These are phyloP conservation scores for Eulemur albifrons DNA, from an alignment of 2,797 vertebrate genomes.

Conservation along the genomic window DNA sequence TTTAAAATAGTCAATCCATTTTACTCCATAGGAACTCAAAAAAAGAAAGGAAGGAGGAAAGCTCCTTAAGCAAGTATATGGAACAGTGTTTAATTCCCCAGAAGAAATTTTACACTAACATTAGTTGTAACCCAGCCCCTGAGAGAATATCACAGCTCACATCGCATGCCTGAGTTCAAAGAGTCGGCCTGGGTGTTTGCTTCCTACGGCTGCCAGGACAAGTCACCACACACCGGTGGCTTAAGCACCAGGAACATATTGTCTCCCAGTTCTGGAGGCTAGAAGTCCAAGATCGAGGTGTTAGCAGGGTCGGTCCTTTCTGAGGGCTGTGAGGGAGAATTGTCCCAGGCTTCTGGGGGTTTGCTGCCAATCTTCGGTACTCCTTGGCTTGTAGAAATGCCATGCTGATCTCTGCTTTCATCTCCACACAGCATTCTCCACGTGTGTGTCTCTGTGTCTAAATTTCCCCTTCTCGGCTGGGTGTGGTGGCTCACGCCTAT, in stretches of 20 bases:
- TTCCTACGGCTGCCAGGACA: no score
- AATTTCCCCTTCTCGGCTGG: background rate
- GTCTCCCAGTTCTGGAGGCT: background rate
- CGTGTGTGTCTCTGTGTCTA: background rate
- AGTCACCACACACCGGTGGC: fast-evolving
- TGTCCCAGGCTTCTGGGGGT: no score
- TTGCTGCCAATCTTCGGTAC: background rate
- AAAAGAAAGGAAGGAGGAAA: background rate
- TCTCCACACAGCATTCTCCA: background rate
- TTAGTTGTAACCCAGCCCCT: background rate
- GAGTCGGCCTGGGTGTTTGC: background rate
- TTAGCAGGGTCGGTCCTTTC: background rate
- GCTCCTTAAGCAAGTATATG: background rate
- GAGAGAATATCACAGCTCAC: background rate
- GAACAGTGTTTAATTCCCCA: background rate
- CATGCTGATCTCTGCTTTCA: background rate
- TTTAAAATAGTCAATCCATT: background rate
- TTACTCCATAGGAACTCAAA: background rate
- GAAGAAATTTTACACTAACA: background rate
- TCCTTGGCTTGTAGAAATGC: background rate
- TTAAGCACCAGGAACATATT: background rate
- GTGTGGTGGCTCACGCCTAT: background rate
- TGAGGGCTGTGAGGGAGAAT: background rate
- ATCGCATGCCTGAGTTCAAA: background rate
- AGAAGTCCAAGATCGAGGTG: background rate